Conservation (phyloP, 2,113 vertebrate species). For the Tylochromis polylepis region DNA sequence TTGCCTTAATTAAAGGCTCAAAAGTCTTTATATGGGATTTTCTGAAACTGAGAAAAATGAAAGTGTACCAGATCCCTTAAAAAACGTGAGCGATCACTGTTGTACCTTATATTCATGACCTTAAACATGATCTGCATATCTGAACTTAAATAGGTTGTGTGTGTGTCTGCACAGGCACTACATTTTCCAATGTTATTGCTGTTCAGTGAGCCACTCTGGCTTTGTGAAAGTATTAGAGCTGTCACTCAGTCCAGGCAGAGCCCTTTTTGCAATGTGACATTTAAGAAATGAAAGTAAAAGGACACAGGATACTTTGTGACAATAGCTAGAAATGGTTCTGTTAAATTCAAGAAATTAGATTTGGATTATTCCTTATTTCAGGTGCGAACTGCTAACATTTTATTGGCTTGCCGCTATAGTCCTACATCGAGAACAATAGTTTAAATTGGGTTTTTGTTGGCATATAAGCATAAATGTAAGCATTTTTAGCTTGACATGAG, state of each 20-base stretch:
- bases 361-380: not conserved
- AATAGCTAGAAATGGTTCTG: not conserved
- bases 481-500: not conserved
- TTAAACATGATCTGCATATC: not conserved
- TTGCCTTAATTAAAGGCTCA: not conserved
- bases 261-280: constrained; percentile 7
- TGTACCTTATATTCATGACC: not conserved
- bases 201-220: not conserved
- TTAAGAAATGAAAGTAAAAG: constrained; percentile 14
- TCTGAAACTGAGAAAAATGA: not conserved
- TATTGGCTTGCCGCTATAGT: not conserved
- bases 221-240: not conserved
- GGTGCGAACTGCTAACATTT: not conserved
- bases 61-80: not conserved
- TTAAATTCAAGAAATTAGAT: not conserved
- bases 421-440: not conserved
- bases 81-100: not conserved
- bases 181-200: not conserved
- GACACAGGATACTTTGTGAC: too few species aligned
- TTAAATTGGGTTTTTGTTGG: not conserved
- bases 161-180: not conserved
- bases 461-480: not conserved
- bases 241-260: not conserved
- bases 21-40: not conserved
- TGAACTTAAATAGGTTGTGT: not conserved